Base-by-base conservation (phyloP, 1,140 invertebrate genomes). In the Drosophila pectinifera region DNA sequence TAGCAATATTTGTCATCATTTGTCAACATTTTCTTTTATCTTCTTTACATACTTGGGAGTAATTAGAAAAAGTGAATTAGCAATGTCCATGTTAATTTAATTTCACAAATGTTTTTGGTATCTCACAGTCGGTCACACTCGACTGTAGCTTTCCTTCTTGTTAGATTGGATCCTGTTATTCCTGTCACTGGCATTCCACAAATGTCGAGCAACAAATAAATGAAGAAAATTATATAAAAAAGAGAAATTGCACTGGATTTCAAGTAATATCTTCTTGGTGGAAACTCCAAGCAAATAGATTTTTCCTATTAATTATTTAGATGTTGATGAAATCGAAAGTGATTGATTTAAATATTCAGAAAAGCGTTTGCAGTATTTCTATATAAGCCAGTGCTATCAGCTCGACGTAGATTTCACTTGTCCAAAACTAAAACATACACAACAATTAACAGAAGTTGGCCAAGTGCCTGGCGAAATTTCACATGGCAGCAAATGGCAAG, bases 331-430 rank as follows among this genome's bases (percentile, higher is more conserved):
- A n/a, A n/a, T n/a, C n/a, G n/a, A n/a, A n/a, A n/a, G n/a, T n/a
- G n/a, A n/a, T n/a, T n/a, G n/a, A n/a, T n/a, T n/a, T 4, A 18
- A 13, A 13, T 18, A 31, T 16, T 39, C 2, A 2, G 3, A 18
- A 49, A 1, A 6, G 5, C 0, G 4, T 11, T 48, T 0, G 0
- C 26, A 5, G 3, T 0, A 3, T 5, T 34, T 14, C 11, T 1
- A 0, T 49, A 16, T 3, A 18, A 31, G 2, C 16, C 6, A 34
- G 18, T 34, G 18, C 1, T 26, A 28, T n/a, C 18, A 56, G 38
- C 14, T 31, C 16, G 16, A 69, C 57, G 39, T 70, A 61, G 58
- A 81, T 80, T 80, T 85, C 77, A 73, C 77, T 67, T 84, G 72
- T 76, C 56, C 55, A 24, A 73, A 78, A 73, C 48, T 26, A 51